A percentile compares a stretch with the other conserved stretches of the same genome.
Evolutionary conservation across 2,888 invertebrate species (phyloP).

Genomic region (Ametastegia equiseti): DNA sequence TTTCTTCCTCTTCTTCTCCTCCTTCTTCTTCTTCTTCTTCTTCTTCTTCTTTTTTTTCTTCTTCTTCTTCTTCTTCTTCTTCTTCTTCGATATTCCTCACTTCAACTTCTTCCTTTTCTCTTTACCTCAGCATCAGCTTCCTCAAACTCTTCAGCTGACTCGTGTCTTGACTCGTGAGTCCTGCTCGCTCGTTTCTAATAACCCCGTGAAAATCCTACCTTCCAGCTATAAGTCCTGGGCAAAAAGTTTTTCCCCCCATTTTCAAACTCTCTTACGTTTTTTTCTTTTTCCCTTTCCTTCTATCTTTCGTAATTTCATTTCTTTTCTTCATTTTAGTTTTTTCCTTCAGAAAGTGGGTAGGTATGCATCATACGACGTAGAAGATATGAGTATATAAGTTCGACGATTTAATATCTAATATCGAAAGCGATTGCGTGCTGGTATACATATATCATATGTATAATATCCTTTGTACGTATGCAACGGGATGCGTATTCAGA

Average conservation of each 20-base stretch:
- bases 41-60: constrained; percentile 46
- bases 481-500: too few species aligned
- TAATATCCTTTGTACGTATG: too few species aligned
- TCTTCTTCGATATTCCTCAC: not conserved
- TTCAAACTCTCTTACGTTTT: not conserved
- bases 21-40: constrained; percentile 36
- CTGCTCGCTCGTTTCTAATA: constrained; percentile 14
- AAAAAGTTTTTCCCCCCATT: not conserved
- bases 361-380: too few species aligned
- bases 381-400: too few species aligned
- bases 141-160: not conserved
- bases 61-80: constrained; percentile 16
- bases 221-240: not conserved
- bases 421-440: too few species aligned
- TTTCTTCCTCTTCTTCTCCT: constrained; percentile 31
- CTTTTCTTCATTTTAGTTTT: not conserved
- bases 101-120: not conserved
- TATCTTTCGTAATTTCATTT: not conserved
- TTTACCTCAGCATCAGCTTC: constrained; percentile 26
- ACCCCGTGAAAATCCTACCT: constrained; percentile 1
- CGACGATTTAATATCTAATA: too few species aligned
- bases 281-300: not conserved
- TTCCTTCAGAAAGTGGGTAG: not conserved
- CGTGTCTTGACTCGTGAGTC: constrained; percentile 36
- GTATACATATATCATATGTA: too few species aligned